These are phyloP conservation scores for Tragelaphus buxtoni DNA, from an alignment of 2,113 vertebrate species.

Conservation along the genomic window DNA sequence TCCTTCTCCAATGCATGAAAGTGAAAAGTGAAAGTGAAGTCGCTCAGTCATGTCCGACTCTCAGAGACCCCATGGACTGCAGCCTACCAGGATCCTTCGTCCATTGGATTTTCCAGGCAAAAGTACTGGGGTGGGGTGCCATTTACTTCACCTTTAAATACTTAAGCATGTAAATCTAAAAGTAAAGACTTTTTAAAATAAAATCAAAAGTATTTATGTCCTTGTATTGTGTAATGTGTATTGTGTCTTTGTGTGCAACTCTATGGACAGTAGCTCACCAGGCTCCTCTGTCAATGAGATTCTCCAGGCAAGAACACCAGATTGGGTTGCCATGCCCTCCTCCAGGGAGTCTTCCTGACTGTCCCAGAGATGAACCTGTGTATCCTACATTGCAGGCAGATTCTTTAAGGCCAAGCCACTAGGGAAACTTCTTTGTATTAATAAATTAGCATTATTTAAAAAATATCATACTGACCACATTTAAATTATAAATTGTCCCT, in stretches of 20 bases:
- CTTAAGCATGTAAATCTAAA: background rate
- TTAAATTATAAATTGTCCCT: background rate
- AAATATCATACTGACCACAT: background rate
- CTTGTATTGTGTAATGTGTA: background rate
- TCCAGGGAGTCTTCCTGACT: background rate
- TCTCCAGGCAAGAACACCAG: background rate
- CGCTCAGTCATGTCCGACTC: too few species aligned
- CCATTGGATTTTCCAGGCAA: too few species aligned
- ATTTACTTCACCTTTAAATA: too few species aligned
- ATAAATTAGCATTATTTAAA: background rate
- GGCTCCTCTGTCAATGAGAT: background rate
- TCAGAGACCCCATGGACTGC: too few species aligned
- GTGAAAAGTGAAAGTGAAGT: too few species aligned
- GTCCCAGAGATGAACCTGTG: background rate
- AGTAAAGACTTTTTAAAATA: background rate
- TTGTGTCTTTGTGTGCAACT: background rate
- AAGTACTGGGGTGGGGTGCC: too few species aligned
- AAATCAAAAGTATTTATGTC: background rate
- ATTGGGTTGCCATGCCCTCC: background rate
- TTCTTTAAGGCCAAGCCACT: background rate
- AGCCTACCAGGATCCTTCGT: too few species aligned
- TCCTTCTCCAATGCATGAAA: too few species aligned
- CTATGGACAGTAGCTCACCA: background rate
- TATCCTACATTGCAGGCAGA: background rate
- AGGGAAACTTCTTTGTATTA: background rate